Conservation (phyloP, 2,113 vertebrate species). For the Platycercus adscitus region DNA sequence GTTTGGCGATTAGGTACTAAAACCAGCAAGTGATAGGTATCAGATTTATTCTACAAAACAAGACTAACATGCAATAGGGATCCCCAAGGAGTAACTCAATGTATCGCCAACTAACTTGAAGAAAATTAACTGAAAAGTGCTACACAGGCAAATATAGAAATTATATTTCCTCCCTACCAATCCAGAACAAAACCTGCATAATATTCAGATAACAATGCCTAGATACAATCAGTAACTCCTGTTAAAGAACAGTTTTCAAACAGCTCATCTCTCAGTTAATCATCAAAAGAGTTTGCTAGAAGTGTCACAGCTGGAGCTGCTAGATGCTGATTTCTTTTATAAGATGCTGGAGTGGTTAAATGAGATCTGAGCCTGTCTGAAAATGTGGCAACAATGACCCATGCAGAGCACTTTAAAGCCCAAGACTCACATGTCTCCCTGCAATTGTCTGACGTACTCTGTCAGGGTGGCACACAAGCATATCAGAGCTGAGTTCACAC, state of each 20-base stretch:
- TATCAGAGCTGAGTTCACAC: background rate
- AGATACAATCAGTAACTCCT: background rate
- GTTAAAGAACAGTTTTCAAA: background rate
- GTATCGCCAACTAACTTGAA: background rate
- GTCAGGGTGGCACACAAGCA: background rate
- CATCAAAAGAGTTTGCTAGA: constrained; percentile 42
- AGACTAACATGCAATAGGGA: background rate
- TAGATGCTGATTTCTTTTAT: background rate
- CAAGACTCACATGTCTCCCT: background rate
- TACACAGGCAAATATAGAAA: background rate
- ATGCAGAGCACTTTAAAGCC: background rate
- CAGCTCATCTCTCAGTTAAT: background rate
- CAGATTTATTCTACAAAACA: background rate
- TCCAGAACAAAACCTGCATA: background rate
- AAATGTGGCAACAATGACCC: background rate
- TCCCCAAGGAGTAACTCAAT: background rate
- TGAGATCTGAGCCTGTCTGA: background rate
- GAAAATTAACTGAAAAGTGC: background rate
- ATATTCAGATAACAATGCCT: background rate
- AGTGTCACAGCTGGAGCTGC: background rate
- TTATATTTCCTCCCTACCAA: background rate
- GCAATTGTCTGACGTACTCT: background rate
- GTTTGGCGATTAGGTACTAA: background rate
- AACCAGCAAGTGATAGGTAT: background rate
- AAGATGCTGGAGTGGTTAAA: background rate